Evolutionary conservation across 2,113 vertebrate species (phyloP), one percentile per base, ranked within the genome.

Genomic region (Barnardius zonarius): DNA sequence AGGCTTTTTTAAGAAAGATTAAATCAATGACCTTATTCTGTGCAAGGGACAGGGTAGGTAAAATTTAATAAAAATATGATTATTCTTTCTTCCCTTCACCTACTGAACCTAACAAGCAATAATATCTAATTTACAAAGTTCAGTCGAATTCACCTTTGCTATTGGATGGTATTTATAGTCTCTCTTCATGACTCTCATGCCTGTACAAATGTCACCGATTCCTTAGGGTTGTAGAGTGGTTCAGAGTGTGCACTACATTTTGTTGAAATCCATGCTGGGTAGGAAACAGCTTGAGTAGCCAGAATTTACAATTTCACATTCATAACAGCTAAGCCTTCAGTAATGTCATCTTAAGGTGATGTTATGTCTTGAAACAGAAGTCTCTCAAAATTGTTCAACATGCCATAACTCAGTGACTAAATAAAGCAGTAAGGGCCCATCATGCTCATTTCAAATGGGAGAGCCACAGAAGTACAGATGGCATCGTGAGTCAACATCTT

Each of bases 111-210:
- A 93, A 91, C 6, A 89, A 30, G 37, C 52, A 95, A 85, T 82
- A 89, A 51, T 66, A 91, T 91, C 89, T 93, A 93, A 91, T 91
- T 96, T 97, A 75, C 24, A 69, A 93, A 95, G 96, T 92, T 95
- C 83, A 91, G 28, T 70, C 54, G 63, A 87, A 88, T 39, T 87
- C 75, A 90, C 52, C 44, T 95, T 95, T 94, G 27, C 37, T 93
- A 76, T 73, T 90, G 69, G 61, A 22, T 87, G 69, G 5, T 89
- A 95, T 95, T 95, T 95, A 90, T 76, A 57, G 57, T 33, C 4
- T 57, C 30, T 84, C 15, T 73, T 22, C 67, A n/a, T 62, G 84
- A 87, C 49, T 92, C 52, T 35, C 2, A 3, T 73, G 44, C 22
- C 30, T 92, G 11, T 86, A 85, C 81, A 96, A 95, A 95, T 92